Conservation (phyloP, 2,113 vertebrate species). For the Xerus inauris region DNA sequence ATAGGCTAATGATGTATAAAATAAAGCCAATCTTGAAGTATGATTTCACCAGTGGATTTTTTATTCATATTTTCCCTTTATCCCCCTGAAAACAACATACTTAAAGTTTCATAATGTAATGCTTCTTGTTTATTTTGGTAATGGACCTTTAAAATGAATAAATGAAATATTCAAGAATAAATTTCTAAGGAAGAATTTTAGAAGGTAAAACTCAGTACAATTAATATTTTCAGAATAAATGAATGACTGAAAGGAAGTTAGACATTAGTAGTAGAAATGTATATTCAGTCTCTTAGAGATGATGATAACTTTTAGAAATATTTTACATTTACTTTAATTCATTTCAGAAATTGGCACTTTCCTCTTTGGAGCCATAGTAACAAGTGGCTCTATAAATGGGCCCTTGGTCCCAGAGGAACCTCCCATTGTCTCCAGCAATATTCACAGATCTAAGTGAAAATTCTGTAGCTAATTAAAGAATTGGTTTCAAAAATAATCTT, state of each 20-base stretch:
- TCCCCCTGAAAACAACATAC: not conserved
- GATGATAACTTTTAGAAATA: not conserved
- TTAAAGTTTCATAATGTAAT: not conserved
- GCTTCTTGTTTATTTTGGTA: constrained; percentile 17
- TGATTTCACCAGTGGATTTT: not conserved
- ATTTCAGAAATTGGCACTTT: not conserved
- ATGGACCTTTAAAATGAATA: not conserved
- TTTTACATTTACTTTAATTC: constrained; percentile 20
- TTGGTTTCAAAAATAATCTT: not conserved
- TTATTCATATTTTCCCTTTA: not conserved
- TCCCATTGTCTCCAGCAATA: not conserved
- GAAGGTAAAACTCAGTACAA: not conserved
- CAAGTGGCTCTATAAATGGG: not conserved
- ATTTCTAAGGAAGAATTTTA: not conserved
- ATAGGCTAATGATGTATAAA: not conserved
- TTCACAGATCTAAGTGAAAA: constrained; percentile 26
- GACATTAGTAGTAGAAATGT: not conserved
- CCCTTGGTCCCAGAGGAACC: not conserved
- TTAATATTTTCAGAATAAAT: constrained; percentile 26
- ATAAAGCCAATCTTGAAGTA: not conserved
- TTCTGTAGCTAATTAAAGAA: constrained; percentile 9
- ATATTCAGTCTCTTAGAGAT: not conserved
- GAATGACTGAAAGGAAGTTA: not conserved
- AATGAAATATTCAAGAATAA: not conserved
- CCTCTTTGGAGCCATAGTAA: not conserved